A percentile compares a stretch with the other conserved stretches of the same genome.
Conservation (phyloP, 2,113 vertebrate genomes). For the Cyanoderma ruficeps region DNA sequence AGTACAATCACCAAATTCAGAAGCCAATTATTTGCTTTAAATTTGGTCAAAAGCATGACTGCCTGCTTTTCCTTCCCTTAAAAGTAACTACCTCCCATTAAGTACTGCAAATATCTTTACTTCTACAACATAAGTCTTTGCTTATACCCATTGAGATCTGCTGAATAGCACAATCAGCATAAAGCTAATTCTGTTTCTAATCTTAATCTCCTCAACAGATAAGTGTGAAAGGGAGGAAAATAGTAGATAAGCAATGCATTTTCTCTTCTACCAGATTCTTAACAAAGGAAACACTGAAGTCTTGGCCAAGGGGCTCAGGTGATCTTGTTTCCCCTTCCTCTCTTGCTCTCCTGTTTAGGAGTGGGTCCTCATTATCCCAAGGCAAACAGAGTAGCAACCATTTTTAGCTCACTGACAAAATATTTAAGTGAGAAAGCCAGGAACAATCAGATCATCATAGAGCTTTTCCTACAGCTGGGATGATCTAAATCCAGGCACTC, state of each 20-base stretch:
- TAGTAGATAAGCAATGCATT: background rate
- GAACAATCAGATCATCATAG: conserved; percentile 46
- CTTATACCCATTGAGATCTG: background rate
- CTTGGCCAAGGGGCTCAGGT: background rate
- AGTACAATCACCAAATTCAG: background rate
- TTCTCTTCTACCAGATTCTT: background rate
- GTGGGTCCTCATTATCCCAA: background rate
- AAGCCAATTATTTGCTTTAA: background rate
- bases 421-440: background rate
- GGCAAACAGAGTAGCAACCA: background rate
- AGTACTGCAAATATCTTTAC: background rate
- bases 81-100: background rate
- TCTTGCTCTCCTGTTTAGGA: background rate
- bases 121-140: background rate
- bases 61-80: background rate
- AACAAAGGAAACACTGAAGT: background rate
- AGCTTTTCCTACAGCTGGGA: conserved; percentile 6
- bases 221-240: background rate
- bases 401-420: conserved; percentile 45
- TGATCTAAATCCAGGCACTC: conserved; percentile 44
- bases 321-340: background rate
- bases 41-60: background rate
- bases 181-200: background rate
- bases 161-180: background rate
- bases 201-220: background rate